phyloP scores from a whole-genome alignment of 2,797 vertebrate genomes.

The Amblyopsis hoosieri region DNA sequence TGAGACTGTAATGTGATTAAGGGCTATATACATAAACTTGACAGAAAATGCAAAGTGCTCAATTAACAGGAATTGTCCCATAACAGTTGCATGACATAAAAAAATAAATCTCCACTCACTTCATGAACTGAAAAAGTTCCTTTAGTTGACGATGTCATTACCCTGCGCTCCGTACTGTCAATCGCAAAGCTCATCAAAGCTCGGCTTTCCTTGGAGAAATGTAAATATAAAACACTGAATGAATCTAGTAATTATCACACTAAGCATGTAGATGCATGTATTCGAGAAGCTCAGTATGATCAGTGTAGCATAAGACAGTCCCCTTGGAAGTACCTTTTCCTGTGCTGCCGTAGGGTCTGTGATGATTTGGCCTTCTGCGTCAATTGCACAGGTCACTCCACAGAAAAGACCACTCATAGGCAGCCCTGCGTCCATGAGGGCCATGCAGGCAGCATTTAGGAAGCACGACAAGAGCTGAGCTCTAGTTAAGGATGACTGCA shows the following conservation, averaged over 20 bases:
- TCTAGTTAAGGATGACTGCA: conserved; percentile 49
- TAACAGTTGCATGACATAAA: too few species aligned
- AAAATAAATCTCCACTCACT: conserved; percentile 67
- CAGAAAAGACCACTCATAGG: conserved; percentile 89
- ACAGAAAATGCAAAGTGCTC: too few species aligned
- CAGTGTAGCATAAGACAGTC: background rate
- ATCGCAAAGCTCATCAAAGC: conserved; percentile 90
- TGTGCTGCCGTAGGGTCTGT: conserved; percentile 85
- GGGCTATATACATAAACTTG: too few species aligned
- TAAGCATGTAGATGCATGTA: background rate
- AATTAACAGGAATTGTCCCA: too few species aligned
- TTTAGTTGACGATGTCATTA: conserved; percentile 85
- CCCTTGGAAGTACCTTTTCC: conserved; percentile 80
- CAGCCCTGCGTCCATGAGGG: conserved; percentile 88
- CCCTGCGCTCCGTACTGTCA: conserved; percentile 78
- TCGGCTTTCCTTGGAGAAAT: conserved; percentile 79
- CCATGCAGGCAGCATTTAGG: conserved; percentile 89
- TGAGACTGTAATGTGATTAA: too few species aligned
- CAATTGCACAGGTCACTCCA: conserved; percentile 86
- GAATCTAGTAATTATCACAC: background rate
- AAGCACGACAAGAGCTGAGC: conserved; percentile 85
- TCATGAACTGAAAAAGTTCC: conserved; percentile 86
- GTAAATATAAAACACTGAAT: background rate
- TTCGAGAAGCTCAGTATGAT: background rate
- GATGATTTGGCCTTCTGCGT: conserved; percentile 73